Evolutionary conservation across 2,888 invertebrate genomes (phyloP), one percentile per base, ranked within the genome.

Genomic region (Dynastes grantii): DNA sequence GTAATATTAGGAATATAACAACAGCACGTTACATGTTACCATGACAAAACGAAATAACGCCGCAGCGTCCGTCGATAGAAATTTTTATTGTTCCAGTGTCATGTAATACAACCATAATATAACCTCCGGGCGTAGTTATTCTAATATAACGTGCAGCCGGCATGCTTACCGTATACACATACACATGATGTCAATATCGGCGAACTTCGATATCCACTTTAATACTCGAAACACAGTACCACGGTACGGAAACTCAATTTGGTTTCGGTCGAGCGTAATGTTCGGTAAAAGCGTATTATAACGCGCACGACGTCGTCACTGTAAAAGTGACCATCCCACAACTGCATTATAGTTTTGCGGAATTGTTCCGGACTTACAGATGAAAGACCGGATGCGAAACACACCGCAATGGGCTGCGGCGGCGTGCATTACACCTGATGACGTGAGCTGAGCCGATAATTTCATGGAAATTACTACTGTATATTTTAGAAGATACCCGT

Each of bases 41-140:
- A 45, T 45, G 61, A 61, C 63, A 27, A 61, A 75, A 75, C 45
- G 40, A 75, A 68, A 51, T 16, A 27, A 63, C 61, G 49, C 61
- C 22, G n/a, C 40, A 27, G 37, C 4, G 61, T 75, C 73, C 4
- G 49, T 75, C 73, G 61, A 75, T 61, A 75, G 73, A 75, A 75
- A 75, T 61, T 75, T 75, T 75, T 75, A 75, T 75, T 75, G 45
- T 55, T 61, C 49, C 61, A 75, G n/a, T 27, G 63, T 63, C 73
- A 49, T 75, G 73, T 75, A 75, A 75, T 75, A 75, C 45, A 61
- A 75, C 63, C 61, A 45, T 75, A 75, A 75, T 63, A 40, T 29
- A 75, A 61, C 73, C 73, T 75, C 61, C 27, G 73, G 73, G 73
- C 29, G 73, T 61, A 61, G 73, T 75, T 75, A 75, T 75, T 63